A percentile compares a stretch with the other conserved stretches of the same genome.
Evolutionary conservation across 2,888 invertebrate genomes (phyloP).

Genomic region (Drosophila putrida): DNA sequence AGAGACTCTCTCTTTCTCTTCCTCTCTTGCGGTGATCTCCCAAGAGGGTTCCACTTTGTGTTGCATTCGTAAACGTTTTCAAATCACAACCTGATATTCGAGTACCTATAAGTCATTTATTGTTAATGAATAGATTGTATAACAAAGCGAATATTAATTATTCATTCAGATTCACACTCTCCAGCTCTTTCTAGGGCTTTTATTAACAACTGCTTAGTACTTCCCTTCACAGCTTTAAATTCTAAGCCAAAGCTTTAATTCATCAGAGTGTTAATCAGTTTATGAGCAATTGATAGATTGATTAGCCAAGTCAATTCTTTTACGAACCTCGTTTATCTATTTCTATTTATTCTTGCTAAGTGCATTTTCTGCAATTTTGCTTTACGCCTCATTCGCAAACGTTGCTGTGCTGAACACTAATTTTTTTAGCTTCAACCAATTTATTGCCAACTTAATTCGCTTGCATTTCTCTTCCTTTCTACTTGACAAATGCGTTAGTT

Average conservation of each 20-base stretch:
- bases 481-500: conserved; percentile 67
- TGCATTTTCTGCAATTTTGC: not conserved
- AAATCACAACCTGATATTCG: not conserved
- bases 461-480: conserved; percentile 19
- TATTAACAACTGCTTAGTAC: not conserved
- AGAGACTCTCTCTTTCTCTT: not conserved
- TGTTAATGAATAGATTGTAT: not conserved
- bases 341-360: not conserved
- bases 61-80: conserved; percentile 6
- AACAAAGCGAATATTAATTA: not conserved
- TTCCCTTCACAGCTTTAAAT: no score
- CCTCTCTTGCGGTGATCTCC: not conserved
- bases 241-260: no score
- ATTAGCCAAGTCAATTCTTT: not conserved
- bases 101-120: not conserved
- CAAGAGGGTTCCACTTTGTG: not conserved
- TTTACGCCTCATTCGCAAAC: conserved; percentile 12
- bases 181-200: not conserved
- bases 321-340: not conserved
- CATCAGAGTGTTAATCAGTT: not conserved
- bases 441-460: conserved; percentile 49
- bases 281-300: not conserved
- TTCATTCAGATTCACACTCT: not conserved
- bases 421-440: conserved; percentile 19
- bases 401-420: conserved; percentile 7